Conservation (phyloP, 2,797 vertebrate species). For the Kryptolebias ocellatus region DNA sequence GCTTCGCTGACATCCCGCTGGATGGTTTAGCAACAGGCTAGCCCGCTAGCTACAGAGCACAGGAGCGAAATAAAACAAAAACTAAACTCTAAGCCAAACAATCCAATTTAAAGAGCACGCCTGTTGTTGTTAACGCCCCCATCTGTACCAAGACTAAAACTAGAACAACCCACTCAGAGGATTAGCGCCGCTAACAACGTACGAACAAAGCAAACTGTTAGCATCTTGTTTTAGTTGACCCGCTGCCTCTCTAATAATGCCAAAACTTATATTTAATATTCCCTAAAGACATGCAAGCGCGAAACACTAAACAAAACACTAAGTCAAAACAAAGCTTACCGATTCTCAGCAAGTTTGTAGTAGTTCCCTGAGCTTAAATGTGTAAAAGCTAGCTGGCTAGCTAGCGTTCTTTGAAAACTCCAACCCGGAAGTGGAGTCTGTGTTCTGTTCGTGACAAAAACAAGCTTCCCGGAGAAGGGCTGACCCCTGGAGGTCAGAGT, state of each 20-base stretch:
- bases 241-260: conserved; percentile 4
- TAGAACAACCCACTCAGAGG: not conserved
- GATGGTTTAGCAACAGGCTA: conserved; percentile 48
- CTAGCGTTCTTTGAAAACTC: conserved; percentile 76
- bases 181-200: conserved; percentile 31
- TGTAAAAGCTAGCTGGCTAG: conserved; percentile 52
- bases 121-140: accelerated
- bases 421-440: conserved; percentile 63
- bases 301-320: accelerated
- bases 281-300: accelerated
- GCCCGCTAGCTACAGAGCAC: conserved; percentile 46
- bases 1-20: conserved; percentile 86
- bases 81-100: not conserved
- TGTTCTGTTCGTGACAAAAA: conserved; percentile 25
- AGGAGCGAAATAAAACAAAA: not conserved
- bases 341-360: conserved; percentile 29
- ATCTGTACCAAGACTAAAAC: not conserved
- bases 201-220: conserved; percentile 72
- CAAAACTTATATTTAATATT: not conserved
- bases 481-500: conserved; percentile 32
- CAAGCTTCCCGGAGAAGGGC: not conserved
- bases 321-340: conserved; percentile 29
- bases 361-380: conserved; percentile 72
- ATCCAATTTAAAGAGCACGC: not conserved
- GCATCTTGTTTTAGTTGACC: conserved; percentile 35